Base-by-base conservation (phyloP, 2,888 invertebrate species). In the Tetramorium bicarinatum region DNA sequence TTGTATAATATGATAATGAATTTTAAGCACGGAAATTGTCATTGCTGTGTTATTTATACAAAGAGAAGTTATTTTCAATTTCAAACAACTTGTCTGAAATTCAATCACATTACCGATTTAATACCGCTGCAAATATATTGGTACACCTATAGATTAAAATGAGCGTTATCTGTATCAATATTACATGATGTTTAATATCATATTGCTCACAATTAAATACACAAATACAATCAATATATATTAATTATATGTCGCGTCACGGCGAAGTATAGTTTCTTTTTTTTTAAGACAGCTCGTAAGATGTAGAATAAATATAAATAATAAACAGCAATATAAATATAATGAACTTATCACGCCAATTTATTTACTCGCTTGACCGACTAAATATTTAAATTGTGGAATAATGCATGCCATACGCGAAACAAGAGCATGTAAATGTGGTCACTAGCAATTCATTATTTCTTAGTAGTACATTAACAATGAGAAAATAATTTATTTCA, bases 21-120 rank as follows among this genome's bases (percentile, higher is more conserved):
- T 34, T 64, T 61, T 9, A n/a, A 75, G 6, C n/a, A 21, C 9
- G 21, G 11, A 62, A 44, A 64, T 76, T 47, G 15, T 64, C 21
- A 38, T 38, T 64, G 21, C 9, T n/a, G 25, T 25, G 11, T 49
- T 67, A 13, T 75, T 47, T 47, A 47, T 75, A 15, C n/a, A 47
- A 34, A 76, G 21, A 38, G 21, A 15, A 76, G 21, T 38, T 49
- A 44, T 47, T 75, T 62, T 38, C 34, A 18, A 49, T 76, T 64
- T 61, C 15, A 75, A 15, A 21, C n/a, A 41, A 64, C 47, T 64
- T 64, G 47, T 62, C 3, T 62, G 38, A 76, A 76, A 76, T 62
- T 64, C 3, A 38, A 76, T 76, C 38, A 66, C 8, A 38, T 62
- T 21, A 29, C 3, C 11, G 11, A 62, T 62, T 47, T 34, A 49